phyloP scores from a whole-genome alignment of 2,888 invertebrate species.

The Nasonovia ribisnigri region DNA sequence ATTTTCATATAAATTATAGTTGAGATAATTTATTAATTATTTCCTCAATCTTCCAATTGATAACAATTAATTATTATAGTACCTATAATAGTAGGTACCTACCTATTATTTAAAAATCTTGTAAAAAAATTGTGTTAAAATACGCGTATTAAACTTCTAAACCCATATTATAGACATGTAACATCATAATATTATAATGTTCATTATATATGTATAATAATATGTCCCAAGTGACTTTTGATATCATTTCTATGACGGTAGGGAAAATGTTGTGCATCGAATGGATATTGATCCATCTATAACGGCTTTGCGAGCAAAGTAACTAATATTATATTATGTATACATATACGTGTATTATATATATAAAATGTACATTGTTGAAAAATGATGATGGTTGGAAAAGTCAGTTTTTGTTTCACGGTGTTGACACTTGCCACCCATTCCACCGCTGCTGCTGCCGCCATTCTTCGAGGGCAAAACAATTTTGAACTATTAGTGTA shows the following conservation, averaged over 20 bases:
- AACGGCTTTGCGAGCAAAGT: neutral
- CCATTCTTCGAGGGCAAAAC: neutral
- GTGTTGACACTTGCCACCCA: neutral
- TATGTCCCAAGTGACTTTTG: neutral
- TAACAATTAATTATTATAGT: neutral
- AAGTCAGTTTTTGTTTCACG: neutral
- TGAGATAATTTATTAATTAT: too few species aligned
- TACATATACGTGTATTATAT: neutral
- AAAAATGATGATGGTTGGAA: neutral
- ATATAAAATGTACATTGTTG: neutral
- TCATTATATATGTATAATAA: neutral
- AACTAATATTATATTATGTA: neutral
- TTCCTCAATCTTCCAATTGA: neutral
- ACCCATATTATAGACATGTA: neutral
- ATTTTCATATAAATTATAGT: neutral
- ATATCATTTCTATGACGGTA: neutral
- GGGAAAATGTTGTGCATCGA: neutral
- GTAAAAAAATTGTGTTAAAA: neutral
- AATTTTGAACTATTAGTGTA: neutral
- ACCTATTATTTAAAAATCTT: neutral
- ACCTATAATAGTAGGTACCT: too few species aligned
- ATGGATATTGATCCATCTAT: neutral
- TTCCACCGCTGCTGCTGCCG: neutral
- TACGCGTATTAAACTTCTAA: too few species aligned
- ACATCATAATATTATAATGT: neutral